Base-by-base conservation (phyloP, 1,140 invertebrate species). In the Rhyacophila brunnea region DNA sequence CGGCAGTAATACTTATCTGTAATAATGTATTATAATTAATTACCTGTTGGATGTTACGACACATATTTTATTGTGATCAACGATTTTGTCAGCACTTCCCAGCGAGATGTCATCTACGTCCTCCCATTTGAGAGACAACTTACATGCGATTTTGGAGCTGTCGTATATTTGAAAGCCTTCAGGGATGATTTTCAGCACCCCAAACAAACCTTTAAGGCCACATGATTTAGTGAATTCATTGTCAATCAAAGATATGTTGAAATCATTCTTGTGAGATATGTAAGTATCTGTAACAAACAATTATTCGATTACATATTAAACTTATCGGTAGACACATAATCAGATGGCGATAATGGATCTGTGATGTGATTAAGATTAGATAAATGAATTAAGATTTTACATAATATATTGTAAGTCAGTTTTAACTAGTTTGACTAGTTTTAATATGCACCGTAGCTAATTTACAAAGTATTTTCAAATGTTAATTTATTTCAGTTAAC, bases 1-100 rank as follows among this genome's bases (percentile, higher is more conserved):
- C n/a, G n/a, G n/a, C n/a, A n/a, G n/a, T n/a, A n/a, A n/a, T n/a
- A n/a, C n/a, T n/a, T n/a, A n/a, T n/a, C n/a, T n/a, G n/a, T n/a
- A n/a, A n/a, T n/a, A n/a, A n/a, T n/a, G n/a, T n/a, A 28, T 3
- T 5, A 9, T 28, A 28, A 28, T 28, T 28, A 40, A 14, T 42
- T 36, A 64, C 58, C 58, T 64, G 40, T 64, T 64, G 1, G 58
- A 60, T n/a, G 14, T 58, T 18, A 64, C 18, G n/a, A 56, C n/a
- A 49, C 58, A 58, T 19, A 60, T 58, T 40, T 19, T 53, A 35
- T 60, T 49, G 4, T 58, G 47, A 40, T 64, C 62, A 17, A 50
- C 43, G 1, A 13, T 42, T 34, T 60, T 64, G 6, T 54, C 42
- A 0, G 46, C 14, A 20, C 19, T 17, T 10, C 20, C 13, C 17